Conservation (phyloP, 2,113 vertebrate species). For the Loxodonta africana region DNA sequence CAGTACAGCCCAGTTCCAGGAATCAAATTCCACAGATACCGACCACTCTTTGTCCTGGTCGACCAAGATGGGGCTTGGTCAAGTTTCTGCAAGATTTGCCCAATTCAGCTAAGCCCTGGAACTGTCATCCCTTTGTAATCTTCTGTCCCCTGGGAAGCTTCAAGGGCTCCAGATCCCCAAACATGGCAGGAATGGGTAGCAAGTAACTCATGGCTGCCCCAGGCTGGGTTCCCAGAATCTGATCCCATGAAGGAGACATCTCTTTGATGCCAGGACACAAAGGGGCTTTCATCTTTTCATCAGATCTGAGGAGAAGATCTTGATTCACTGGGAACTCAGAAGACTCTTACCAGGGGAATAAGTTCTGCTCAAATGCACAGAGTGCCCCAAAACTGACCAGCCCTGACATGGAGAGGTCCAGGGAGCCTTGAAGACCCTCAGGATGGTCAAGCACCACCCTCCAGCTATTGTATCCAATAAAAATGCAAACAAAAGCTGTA, state of each 20-base stretch:
- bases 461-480: neutral
- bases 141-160: neutral
- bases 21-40: accelerated
- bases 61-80: neutral
- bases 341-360: accelerated
- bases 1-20: accelerated
- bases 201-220: accelerated
- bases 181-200: accelerated
- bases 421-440: neutral
- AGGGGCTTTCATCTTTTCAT: neutral
- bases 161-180: neutral
- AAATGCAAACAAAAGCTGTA: accelerated
- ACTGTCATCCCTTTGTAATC: accelerated
- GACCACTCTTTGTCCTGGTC: neutral
- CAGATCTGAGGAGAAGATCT: too few species aligned
- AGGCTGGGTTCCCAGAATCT: neutral
- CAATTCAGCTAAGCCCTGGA: neutral
- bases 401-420: accelerated
- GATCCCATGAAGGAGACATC: accelerated
- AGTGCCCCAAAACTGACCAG: too few species aligned
- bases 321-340: neutral
- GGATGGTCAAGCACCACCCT: accelerated
- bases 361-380: accelerated
- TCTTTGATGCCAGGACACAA: neutral
- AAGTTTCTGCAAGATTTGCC: neutral